A percentile compares a stretch with the other conserved stretches of the same genome.
Conservation (phyloP, 2,888 invertebrate species). For the Epirrhoe alternata region DNA sequence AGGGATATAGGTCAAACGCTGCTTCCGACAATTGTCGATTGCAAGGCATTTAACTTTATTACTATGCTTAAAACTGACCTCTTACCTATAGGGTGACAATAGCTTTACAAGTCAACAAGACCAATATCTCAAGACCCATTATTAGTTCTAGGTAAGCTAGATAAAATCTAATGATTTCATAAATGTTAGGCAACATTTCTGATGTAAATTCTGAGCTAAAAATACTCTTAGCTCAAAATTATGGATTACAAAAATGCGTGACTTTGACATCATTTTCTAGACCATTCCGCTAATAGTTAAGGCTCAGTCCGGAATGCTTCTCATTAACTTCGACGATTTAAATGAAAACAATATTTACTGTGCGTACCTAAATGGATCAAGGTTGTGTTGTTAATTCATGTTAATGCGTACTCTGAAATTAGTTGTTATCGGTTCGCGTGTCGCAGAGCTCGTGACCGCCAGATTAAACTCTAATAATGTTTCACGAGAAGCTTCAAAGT, state of each 20-base stretch:
- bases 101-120: conserved; percentile 8
- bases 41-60: conserved; percentile 41
- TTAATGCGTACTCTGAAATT: conserved; percentile 73
- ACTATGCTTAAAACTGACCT: conserved; percentile 41
- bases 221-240: conserved; percentile 25
- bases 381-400: conserved; percentile 62
- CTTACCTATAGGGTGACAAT: conserved; percentile 36
- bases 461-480: conserved; percentile 64
- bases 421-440: conserved; percentile 75
- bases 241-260: conserved; percentile 38
- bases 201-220: conserved; percentile 19
- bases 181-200: conserved; percentile 11
- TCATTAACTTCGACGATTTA: conserved; percentile 41
- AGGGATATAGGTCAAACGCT: conserved; percentile 65
- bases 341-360: conserved; percentile 50
- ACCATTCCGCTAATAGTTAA: conserved; percentile 28
- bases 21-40: conserved; percentile 45
- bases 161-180: conserved; percentile 25
- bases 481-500: conserved; percentile 65
- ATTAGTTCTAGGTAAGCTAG: background rate
- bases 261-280: conserved; percentile 56
- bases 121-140: background rate
- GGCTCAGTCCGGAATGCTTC: conserved; percentile 43
- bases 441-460: conserved; percentile 56
- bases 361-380: conserved; percentile 67